These are phyloP conservation scores for Cryptocephalus primarius DNA, from an alignment of 2,888 invertebrate genomes.

Conservation along the genomic window DNA sequence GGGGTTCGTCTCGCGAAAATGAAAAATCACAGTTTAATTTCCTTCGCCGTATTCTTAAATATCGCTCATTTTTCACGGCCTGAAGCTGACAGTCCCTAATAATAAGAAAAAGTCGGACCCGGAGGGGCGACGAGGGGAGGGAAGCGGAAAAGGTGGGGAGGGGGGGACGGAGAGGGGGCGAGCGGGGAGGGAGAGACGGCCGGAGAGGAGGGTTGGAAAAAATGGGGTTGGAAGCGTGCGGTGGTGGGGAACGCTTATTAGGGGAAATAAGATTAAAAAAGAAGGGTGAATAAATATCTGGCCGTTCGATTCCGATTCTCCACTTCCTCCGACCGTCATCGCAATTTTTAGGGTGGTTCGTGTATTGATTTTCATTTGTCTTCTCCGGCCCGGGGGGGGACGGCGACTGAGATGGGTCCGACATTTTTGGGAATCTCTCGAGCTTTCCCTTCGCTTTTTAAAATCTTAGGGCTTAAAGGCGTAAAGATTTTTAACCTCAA, in stretches of 20 bases:
- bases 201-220: not conserved
- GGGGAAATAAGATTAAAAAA: slow-evolving; percentile 24
- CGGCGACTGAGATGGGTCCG: too few species aligned
- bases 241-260: slow-evolving; percentile 13
- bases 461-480: too few species aligned
- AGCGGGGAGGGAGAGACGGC: slow-evolving; percentile 3
- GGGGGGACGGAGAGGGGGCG: slow-evolving; percentile 10
- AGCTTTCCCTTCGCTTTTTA: too few species aligned
- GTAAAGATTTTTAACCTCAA: too few species aligned
- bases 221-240: not conserved
- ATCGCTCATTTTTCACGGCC: slow-evolving; percentile 29
- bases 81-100: slow-evolving; percentile 27
- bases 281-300: slow-evolving; percentile 24
- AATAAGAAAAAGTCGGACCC: slow-evolving; percentile 16
- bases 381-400: too few species aligned
- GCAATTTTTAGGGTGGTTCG: slow-evolving; percentile 12
- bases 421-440: too few species aligned
- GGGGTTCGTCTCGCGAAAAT: slow-evolving; percentile 7
- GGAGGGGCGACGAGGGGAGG: slow-evolving; percentile 6
- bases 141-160: slow-evolving; percentile 3
- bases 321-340: slow-evolving; percentile 17
- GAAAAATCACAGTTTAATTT: slow-evolving; percentile 29
- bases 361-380: slow-evolving; percentile 9
- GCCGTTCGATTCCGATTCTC: slow-evolving; percentile 18
- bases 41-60: slow-evolving; percentile 27